phyloP scores from a whole-genome alignment of 2,113 vertebrate genomes.

The Platichthys flesus region DNA sequence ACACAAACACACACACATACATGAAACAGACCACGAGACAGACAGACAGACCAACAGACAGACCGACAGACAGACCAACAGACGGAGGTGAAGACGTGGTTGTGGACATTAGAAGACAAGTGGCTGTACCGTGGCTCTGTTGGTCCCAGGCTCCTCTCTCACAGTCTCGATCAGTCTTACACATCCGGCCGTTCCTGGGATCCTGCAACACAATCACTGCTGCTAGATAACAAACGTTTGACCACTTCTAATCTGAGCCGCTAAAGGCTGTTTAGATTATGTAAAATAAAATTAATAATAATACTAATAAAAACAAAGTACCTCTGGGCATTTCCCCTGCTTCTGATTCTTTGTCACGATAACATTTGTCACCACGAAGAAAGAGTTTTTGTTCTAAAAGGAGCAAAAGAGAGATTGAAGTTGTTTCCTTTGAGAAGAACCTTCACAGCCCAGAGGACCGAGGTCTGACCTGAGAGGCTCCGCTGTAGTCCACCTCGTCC shows the following conservation, averaged over 20 bases:
- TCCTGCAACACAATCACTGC: conserved; percentile 60
- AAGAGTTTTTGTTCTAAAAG: conserved; percentile 80
- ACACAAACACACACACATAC: too few relatives aligned
- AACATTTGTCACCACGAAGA: conserved; percentile 85
- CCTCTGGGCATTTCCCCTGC: conserved; percentile 83
- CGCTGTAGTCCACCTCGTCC: conserved; percentile 82
- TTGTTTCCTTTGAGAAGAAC: not conserved
- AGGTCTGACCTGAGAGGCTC: conserved; percentile 70
- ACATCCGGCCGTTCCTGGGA: conserved; percentile 65
- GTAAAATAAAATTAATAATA: too few relatives aligned
- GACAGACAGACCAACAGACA: too few relatives aligned
- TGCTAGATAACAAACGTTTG: conserved; percentile 3
- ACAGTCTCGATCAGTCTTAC: conserved; percentile 80
- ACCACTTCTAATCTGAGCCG: not conserved
- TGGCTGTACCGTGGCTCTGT: conserved; percentile 67
- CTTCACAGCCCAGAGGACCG: not conserved
- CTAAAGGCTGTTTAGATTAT: not conserved
- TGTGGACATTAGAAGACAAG: not conserved
- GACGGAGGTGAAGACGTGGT: too few relatives aligned
- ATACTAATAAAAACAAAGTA: conserved; percentile 37
- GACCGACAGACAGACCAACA: too few relatives aligned
- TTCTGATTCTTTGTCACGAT: conserved; percentile 81
- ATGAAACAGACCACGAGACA: too few relatives aligned
- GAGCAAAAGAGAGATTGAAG: rapidly evolving
- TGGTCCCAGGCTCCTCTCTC: conserved; percentile 75